phyloP scores from a whole-genome alignment of 2,113 vertebrate genomes.

The Variabilichromis moorii region DNA sequence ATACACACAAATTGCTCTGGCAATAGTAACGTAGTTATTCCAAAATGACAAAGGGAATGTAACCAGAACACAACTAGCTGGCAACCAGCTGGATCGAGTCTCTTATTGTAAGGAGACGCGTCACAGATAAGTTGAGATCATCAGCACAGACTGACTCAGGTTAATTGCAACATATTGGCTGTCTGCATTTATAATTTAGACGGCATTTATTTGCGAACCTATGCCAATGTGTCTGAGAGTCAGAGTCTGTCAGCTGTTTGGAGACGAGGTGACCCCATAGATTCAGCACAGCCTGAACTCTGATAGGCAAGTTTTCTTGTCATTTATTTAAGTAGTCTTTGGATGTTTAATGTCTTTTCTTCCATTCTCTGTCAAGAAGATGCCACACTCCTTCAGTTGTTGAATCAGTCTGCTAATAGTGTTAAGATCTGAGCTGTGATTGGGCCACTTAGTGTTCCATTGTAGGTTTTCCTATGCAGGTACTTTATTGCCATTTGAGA shows the following conservation, averaged over 20 bases:
- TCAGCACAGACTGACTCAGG: neutral
- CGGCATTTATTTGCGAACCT: neutral
- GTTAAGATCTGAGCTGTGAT: neutral
- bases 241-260: neutral
- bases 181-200: neutral
- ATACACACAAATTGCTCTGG: neutral
- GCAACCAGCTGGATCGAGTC: neutral
- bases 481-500: neutral
- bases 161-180: neutral
- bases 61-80: neutral
- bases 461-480: neutral
- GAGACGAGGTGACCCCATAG: neutral
- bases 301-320: neutral
- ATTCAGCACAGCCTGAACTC: neutral
- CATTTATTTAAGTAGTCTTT: neutral
- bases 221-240: neutral
- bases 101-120: neutral
- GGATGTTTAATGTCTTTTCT: neutral
- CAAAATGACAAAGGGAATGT: neutral
- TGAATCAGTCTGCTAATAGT: neutral
- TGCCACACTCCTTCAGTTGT: neutral
- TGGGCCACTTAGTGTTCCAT: neutral
- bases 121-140: neutral
- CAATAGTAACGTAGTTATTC: neutral
- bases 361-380: neutral